Base-by-base conservation (phyloP, 1,140 invertebrate species). In the Rhagoletis zephyria region DNA sequence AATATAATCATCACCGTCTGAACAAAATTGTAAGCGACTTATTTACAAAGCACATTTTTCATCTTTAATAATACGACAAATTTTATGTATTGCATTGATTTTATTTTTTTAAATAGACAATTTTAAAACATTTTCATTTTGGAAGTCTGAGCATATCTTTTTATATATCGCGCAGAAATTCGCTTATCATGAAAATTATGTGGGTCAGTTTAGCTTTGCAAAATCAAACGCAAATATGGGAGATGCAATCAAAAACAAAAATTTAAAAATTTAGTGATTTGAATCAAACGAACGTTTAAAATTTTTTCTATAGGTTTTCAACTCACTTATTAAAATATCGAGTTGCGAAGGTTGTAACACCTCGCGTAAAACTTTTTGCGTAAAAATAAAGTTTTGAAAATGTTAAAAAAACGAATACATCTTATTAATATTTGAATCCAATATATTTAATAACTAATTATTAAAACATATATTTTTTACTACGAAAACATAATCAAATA, bases 281-380 rank as follows among this genome's bases (percentile, higher is more conserved):
- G 12, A 56, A 56, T 81, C 48, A 81, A 81, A 81, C 30, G 30
- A 30, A 30, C 30, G n/a, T n/a, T n/a, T n/a, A n/a, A n/a, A n/a
- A 30, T 30, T 0, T 51, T 81, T 81, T 51, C 5, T 81, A 30
- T 6, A 30, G 3, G 81, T 77, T 77, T 3, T 56, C 74, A 92
- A 92, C 91, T 92, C 91, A 92, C 91, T 92, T 92, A 92, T 92
- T 91, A 64, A 92, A 92, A 90, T 92, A 92, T 87, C 91, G 91
- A 90, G 91, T 92, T 90, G 91, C 91, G 90, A 92, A 91, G 88
- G 91, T 91, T 89, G 91, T 90, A 90, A 92, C 91, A 91, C 91
- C 91, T 92, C 91, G 90, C 89, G 91, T 90, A 90, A 92, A 92
- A 92, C 91, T 92, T 91, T 30, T 65, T 85, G n/a, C 10, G 63